Percentiles rank a stretch among this genome's conserved stretches.
Evolutionary conservation across 2,797 vertebrate genomes (phyloP).

Genomic region (Gouania willdenowi): DNA sequence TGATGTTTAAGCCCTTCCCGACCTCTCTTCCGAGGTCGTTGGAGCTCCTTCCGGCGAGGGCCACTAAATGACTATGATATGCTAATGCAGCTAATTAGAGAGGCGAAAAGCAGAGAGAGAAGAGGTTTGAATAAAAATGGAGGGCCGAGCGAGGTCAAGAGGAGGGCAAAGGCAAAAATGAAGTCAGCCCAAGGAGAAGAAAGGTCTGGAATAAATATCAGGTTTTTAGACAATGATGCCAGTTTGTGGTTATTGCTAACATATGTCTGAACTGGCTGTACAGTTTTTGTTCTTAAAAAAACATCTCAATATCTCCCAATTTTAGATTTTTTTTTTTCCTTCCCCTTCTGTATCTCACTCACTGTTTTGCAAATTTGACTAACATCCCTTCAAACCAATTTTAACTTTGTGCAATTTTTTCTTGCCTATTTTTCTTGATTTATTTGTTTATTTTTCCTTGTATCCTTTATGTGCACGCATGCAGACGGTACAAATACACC

Average conservation of each 20-base stretch:
- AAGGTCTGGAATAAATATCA: slow-evolving; percentile 54
- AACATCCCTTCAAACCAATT: no score
- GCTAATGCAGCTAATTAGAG: slow-evolving; percentile 71
- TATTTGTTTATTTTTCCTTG: background rate
- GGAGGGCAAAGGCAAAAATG: slow-evolving; percentile 53
- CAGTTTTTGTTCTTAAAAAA: slow-evolving; percentile 19
- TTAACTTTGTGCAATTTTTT: slow-evolving; percentile 1
- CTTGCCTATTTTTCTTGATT: slow-evolving; percentile 2
- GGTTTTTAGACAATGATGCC: slow-evolving; percentile 34
- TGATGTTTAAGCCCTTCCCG: slow-evolving; percentile 42
- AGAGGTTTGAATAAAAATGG: slow-evolving; percentile 29
- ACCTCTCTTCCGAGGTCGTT: slow-evolving; percentile 59
- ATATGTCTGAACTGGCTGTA: slow-evolving; percentile 31
- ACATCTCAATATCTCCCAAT: no score
- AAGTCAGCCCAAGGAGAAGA: slow-evolving; percentile 52
- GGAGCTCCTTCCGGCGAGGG: slow-evolving; percentile 51
- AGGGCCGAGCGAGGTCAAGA: slow-evolving; percentile 41
- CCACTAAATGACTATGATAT: slow-evolving; percentile 67
- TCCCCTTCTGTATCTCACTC: slow-evolving; percentile 3
- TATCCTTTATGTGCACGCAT: slow-evolving; percentile 7
- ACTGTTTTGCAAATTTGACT: background rate
- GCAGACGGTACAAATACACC: no score
- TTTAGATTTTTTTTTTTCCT: slow-evolving; percentile 13
- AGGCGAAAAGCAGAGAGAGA: slow-evolving; percentile 38
- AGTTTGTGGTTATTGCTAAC: slow-evolving; percentile 44